Conservation (phyloP, 2,888 invertebrate species). For the Aethes cnicana region DNA sequence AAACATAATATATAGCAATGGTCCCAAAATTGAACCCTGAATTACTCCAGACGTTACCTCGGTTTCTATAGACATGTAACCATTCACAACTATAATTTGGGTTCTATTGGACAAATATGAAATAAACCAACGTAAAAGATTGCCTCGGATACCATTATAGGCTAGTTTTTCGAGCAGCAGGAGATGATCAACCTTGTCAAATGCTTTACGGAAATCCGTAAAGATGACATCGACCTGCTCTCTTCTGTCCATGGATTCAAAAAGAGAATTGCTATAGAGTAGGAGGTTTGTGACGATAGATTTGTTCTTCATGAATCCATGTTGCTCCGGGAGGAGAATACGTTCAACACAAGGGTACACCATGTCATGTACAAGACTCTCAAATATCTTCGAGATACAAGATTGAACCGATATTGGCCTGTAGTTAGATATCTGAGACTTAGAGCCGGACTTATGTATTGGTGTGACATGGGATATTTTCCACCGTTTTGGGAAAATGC, state of each 20-base stretch:
- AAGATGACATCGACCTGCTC: neutral
- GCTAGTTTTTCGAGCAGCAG: conserved; percentile 4
- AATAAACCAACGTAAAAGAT: conserved; percentile 21
- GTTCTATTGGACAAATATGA: conserved; percentile 27
- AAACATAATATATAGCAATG: neutral
- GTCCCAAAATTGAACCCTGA: conserved; percentile 17
- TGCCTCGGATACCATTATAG: conserved; percentile 25
- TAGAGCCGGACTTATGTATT: neutral
- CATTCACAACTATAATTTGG: conserved; percentile 22
- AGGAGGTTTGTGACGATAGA: neutral
- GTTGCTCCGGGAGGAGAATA: neutral
- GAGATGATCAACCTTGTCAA: neutral
- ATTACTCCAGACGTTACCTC: neutral
- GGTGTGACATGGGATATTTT: neutral
- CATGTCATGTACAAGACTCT: neutral
- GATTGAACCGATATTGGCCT: conserved; percentile 4
- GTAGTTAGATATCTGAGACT: neutral
- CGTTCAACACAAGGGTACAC: neutral
- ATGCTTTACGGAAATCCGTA: neutral
- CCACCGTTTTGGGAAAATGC: neutral
- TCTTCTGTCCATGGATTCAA: neutral
- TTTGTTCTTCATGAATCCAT: conserved; percentile 3
- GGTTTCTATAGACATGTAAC: neutral
- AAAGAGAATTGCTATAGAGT: neutral
- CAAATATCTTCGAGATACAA: conserved; percentile 1